A percentile compares a stretch with the other conserved stretches of the same genome.
phyloP scores from a whole-genome alignment of 1,140 invertebrate species.

The Dermatophagoides farinae region DNA sequence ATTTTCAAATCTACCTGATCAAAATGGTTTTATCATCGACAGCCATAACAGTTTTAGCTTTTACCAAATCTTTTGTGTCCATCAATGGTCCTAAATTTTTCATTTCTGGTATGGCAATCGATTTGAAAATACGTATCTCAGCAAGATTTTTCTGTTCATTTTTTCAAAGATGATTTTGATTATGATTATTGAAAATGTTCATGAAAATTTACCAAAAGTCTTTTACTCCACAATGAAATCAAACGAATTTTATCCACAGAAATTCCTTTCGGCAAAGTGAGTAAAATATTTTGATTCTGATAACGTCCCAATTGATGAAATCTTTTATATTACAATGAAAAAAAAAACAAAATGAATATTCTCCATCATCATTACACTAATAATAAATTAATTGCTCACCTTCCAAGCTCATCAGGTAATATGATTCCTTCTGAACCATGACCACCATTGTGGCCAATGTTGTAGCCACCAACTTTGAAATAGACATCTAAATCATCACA shows the following conservation, averaged over 20 bases:
- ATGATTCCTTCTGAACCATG: constrained; percentile 34
- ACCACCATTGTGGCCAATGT: background rate
- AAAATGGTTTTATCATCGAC: constrained; percentile 57
- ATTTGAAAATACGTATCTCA: too few species aligned
- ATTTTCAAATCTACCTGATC: constrained; percentile 27
- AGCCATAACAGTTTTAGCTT: constrained; percentile 48
- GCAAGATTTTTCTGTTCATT: too few species aligned
- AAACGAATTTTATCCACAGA: constrained; percentile 57
- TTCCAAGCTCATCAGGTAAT: constrained; percentile 50
- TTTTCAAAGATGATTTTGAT: too few species aligned
- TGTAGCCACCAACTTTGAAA: background rate
- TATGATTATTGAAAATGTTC: background rate
- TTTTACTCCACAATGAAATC: constrained; percentile 74
- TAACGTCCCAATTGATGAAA: constrained; percentile 39
- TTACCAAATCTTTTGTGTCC: constrained; percentile 35
- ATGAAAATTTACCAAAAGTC: constrained; percentile 43
- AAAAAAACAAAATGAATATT: too few species aligned
- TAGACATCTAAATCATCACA: background rate
- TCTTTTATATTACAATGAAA: constrained; percentile 26
- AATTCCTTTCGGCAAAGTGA: constrained; percentile 64
- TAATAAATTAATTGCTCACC: constrained; percentile 30
- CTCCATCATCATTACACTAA: background rate
- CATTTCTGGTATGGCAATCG: constrained; percentile 8
- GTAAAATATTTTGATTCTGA: constrained; percentile 50
- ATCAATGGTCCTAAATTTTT: constrained; percentile 15